Conservation (phyloP, 2,888 invertebrate species). For the Nephrotoma appendiculata region DNA sequence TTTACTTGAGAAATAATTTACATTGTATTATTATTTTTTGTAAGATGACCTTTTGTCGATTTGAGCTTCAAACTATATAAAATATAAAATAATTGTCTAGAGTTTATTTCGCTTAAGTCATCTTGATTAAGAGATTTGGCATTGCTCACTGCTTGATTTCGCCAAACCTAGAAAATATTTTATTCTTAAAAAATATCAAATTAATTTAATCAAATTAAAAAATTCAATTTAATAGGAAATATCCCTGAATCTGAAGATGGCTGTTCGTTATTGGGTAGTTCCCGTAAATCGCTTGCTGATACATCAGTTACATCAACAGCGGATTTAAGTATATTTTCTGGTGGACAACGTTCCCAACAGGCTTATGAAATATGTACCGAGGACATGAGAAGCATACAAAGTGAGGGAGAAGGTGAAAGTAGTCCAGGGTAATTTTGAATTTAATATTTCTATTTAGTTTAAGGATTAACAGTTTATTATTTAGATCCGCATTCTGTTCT, state of each 20-base stretch:
- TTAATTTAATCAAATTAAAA: not conserved
- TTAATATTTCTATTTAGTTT: not conserved
- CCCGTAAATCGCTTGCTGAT: conserved; percentile 64
- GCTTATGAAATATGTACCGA: conserved; percentile 14
- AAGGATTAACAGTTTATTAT: not conserved
- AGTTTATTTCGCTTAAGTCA: no score
- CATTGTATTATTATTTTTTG: not conserved
- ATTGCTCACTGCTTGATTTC: not conserved
- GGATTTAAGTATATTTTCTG: conserved; percentile 65
- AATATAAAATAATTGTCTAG: no score
- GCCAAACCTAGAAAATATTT: not conserved
- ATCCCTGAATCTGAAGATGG: conserved; percentile 39
- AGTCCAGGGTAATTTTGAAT: conserved; percentile 15
- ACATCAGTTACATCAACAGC: conserved; percentile 75
- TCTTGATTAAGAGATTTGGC: not conserved
- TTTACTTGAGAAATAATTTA: not conserved
- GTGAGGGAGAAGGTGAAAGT: conserved; percentile 15
- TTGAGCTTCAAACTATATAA: no score
- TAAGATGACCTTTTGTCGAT: no score
- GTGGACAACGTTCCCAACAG: conserved; percentile 29
- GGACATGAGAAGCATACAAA: conserved; percentile 13
- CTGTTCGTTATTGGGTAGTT: conserved; percentile 52
- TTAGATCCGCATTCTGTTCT: conserved; percentile 15
- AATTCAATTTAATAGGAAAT: conserved; percentile 10
- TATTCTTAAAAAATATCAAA: not conserved